A percentile compares a stretch with the other conserved stretches of the same genome.
Evolutionary conservation across 2,113 vertebrate species (phyloP).

Genomic region (Cranoglanis bouderius): DNA sequence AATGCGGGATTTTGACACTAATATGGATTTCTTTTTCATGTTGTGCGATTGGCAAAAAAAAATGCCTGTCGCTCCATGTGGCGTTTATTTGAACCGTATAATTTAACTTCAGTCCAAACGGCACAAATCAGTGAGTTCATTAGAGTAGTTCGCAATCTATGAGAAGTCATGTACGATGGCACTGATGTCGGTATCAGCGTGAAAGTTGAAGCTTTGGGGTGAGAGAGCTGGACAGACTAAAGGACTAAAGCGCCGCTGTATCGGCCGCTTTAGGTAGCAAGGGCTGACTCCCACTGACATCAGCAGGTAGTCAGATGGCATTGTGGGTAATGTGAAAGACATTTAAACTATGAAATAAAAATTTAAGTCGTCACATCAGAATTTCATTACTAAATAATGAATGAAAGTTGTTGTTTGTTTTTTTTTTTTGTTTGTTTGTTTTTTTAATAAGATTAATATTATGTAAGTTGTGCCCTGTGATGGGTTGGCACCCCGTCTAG

Average conservation of each 20-base stretch:
- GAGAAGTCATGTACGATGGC: background rate
- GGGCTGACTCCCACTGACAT: background rate
- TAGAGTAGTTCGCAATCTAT: background rate
- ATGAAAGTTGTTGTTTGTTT: no score
- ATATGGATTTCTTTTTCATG: background rate
- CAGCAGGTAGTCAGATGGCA: background rate
- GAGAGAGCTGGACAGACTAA: background rate
- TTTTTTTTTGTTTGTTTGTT: no score
- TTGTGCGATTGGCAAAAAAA: background rate
- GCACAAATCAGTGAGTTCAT: background rate
- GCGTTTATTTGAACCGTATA: background rate
- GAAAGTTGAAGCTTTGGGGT: background rate
- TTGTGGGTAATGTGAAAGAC: background rate
- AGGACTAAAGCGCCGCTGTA: background rate
- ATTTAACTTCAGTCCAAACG: background rate
- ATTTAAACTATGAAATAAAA: background rate
- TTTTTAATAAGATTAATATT: background rate
- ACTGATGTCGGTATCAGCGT: background rate
- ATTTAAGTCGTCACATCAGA: background rate
- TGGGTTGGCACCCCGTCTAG: no score
- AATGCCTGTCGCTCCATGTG: background rate
- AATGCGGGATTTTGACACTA: background rate
- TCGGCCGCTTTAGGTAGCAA: background rate
- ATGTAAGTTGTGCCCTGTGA: no score
- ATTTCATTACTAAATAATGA: background rate